Evolutionary conservation across 1,140 invertebrate genomes (phyloP), one percentile per base, ranked within the genome.

Genomic region (Eufriesea mexicana): DNA sequence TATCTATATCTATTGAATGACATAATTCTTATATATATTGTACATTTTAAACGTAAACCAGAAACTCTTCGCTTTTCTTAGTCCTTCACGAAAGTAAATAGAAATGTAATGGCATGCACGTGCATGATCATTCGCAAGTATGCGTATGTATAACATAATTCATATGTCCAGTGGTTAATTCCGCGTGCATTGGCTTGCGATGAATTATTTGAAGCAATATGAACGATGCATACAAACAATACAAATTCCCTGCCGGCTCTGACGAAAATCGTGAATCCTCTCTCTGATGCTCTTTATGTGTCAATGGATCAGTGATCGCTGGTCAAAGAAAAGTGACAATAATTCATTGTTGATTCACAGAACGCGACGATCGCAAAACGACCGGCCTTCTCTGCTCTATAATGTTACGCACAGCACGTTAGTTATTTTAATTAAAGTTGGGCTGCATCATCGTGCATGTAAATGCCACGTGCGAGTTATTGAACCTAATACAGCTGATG

Each of bases 361-460:
- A 59, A 57, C 75, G 28, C 28, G 9, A 57, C 25, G 61, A 45
- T 28, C 54, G n/a, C 25, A n/a, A 47, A 66, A 51, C 73, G 42
- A 20, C 10, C 72, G 67, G 49, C 72, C 57, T 25, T 78, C 81
- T 61, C n/a, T 57, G 5, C 16, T 28, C 25, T n/a, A 35, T 51
- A 55, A 66, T 45, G n/a, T 62, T 67, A 55, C 66, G 55, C 54
- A 10, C 7, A 54, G 25, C 55, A n/a, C 16, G 70, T 73, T 51
- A 28, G 18, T 83, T 83, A 87, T 86, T 86, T 74, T 64, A 83
- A 86, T 84, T 73, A 87, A 51, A 79, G 9, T 2, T 28, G 54
- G 35, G n/a, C 62, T 59, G 54, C 71, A 70, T 75, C 25, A 55
- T 51, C 10, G 28, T 35, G 59, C 47, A 59, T 57, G 75, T 51